phyloP scores from a whole-genome alignment of 2,797 vertebrate species.

The Gorsachius magnificus region DNA sequence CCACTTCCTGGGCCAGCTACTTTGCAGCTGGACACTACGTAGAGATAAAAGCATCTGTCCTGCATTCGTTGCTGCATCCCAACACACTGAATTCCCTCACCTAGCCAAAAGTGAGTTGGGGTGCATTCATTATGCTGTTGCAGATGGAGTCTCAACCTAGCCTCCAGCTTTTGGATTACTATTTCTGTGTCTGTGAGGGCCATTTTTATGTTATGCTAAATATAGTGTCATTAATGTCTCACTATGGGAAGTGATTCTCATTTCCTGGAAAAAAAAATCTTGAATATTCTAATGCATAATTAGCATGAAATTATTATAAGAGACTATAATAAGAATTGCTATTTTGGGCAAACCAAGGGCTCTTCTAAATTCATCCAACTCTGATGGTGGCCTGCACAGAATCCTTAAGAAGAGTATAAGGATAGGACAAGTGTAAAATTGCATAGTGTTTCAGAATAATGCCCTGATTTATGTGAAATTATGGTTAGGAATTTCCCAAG shows the following conservation, averaged over 20 bases:
- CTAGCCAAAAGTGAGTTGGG: neutral
- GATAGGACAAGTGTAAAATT: neutral
- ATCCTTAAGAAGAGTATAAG: neutral
- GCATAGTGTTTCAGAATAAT: neutral
- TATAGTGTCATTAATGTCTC: slow-evolving; percentile 17
- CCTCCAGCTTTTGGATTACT: neutral
- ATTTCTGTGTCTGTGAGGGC: neutral
- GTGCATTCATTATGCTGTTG: neutral
- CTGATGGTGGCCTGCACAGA: neutral
- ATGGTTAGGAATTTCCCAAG: neutral
- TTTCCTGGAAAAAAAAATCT: neutral
- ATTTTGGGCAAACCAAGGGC: slow-evolving; percentile 27
- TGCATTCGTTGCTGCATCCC: neutral
- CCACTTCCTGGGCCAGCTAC: neutral
- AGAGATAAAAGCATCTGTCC: neutral
- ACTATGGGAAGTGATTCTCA: slow-evolving; percentile 20
- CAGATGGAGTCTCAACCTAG: neutral
- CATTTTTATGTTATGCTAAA: slow-evolving; percentile 30
- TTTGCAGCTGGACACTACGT: neutral
- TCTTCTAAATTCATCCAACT: slow-evolving; percentile 12
- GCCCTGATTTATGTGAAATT: neutral
- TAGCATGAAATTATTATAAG: slow-evolving; percentile 27
- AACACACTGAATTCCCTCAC: neutral
- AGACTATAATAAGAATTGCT: slow-evolving; percentile 31
- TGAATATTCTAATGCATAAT: slow-evolving; percentile 28